These are phyloP conservation scores for Sepioteuthis lessoniana DNA, from an alignment of 2,888 invertebrate species.

Conservation along the genomic window DNA sequence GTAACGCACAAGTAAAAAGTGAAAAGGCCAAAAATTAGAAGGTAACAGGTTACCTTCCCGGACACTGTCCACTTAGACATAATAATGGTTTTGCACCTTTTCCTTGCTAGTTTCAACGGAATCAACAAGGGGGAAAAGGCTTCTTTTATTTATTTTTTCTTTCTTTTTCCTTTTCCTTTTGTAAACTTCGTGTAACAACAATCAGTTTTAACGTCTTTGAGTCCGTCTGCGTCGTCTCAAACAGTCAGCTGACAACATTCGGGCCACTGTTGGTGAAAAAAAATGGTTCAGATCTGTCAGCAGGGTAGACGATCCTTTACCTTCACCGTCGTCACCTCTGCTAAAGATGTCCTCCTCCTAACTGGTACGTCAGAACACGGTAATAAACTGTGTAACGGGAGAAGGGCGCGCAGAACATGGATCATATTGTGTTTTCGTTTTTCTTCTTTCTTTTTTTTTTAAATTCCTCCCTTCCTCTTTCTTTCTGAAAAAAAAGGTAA, in stretches of 20 bases:
- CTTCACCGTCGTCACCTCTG: background rate
- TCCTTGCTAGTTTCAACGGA: background rate
- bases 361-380: background rate
- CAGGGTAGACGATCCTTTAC: background rate
- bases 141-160: background rate
- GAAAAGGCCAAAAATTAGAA: background rate
- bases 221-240: background rate
- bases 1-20: background rate
- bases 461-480: background rate
- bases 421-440: background rate
- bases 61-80: background rate
- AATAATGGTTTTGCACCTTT: background rate
- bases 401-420: background rate
- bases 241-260: background rate
- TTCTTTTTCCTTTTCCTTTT: no score
- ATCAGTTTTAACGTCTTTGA: background rate
- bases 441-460: background rate
- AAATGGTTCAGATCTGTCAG: background rate
- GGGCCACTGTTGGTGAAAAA: background rate
- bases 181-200: no score
- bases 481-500: background rate
- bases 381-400: background rate
- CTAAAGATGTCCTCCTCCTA: background rate
- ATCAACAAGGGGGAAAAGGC: background rate
- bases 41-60: background rate